Percentiles rank a stretch among this genome's conserved stretches.
These are phyloP conservation scores for Aleadryas rufinucha DNA, from an alignment of 2,113 vertebrate genomes.

Conservation along the genomic window DNA sequence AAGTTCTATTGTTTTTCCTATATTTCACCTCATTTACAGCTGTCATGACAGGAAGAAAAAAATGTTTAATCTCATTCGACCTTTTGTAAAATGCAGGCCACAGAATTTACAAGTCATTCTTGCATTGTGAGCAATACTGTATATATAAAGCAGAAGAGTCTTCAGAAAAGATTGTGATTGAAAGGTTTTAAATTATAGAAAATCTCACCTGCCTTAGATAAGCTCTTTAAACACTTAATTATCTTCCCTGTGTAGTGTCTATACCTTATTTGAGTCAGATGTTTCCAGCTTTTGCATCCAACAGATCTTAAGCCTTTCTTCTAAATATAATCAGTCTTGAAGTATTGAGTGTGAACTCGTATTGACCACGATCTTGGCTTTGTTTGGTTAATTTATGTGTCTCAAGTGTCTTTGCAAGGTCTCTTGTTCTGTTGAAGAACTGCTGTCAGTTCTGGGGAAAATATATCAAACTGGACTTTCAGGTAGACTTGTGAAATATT, in stretches of 20 bases:
- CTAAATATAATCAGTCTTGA: neutral
- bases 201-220: neutral
- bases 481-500: neutral
- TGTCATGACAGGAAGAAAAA: neutral
- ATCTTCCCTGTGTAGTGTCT: neutral
- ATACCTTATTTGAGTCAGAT: neutral
- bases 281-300: neutral
- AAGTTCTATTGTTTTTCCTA: neutral
- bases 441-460: neutral
- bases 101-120: neutral
- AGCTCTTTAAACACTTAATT: neutral
- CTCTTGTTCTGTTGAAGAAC: neutral
- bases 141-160: neutral
- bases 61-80: neutral
- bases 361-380: neutral
- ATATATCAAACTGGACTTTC: neutral
- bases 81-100: neutral
- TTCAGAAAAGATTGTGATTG: neutral
- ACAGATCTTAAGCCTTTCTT: neutral
- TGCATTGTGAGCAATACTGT: neutral
- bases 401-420: neutral
- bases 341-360: neutral
- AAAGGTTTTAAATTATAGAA: neutral
- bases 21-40: neutral
- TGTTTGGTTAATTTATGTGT: neutral